A percentile compares a stretch with the other conserved stretches of the same genome.
Evolutionary conservation across 2,113 vertebrate genomes (phyloP).

Genomic region (Ammodytes marinus): DNA sequence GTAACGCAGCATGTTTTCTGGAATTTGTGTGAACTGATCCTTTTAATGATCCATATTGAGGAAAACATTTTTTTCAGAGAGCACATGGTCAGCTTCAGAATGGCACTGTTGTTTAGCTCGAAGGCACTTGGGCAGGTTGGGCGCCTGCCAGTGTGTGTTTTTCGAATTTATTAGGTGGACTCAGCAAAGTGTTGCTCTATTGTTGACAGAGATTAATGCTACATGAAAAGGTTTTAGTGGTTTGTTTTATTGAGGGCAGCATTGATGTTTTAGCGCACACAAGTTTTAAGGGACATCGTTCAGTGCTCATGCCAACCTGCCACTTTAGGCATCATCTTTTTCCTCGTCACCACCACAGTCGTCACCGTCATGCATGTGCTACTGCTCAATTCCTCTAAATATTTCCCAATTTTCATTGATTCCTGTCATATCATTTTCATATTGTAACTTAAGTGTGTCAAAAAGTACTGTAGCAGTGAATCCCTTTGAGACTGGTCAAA

Average conservation of each 20-base stretch:
- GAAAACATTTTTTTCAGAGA: background rate
- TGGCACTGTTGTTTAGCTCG: background rate
- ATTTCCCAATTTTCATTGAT: background rate
- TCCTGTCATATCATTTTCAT: background rate
- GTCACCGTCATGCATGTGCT: slow-evolving; percentile 37
- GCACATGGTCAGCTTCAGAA: background rate
- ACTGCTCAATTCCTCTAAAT: slow-evolving; percentile 12
- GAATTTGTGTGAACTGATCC: background rate
- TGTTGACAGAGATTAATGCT: background rate
- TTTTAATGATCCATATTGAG: background rate
- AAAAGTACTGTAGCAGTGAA: slow-evolving; percentile 77
- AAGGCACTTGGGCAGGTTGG: background rate
- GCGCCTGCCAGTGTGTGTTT: no score
- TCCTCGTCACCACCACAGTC: background rate
- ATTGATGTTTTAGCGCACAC: background rate
- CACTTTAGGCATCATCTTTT: background rate
- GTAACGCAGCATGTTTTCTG: no score
- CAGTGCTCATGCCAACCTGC: slow-evolving; percentile 1
- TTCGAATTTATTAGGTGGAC: slow-evolving; percentile 1
- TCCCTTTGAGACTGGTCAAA: slow-evolving; percentile 68
- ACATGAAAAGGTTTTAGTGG: background rate
- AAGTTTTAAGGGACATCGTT: background rate
- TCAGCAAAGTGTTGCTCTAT: background rate
- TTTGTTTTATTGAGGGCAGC: background rate
- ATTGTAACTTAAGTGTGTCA: slow-evolving; percentile 31